phyloP scores from a whole-genome alignment of 2,888 invertebrate genomes.

The Stomorhina lunata region DNA sequence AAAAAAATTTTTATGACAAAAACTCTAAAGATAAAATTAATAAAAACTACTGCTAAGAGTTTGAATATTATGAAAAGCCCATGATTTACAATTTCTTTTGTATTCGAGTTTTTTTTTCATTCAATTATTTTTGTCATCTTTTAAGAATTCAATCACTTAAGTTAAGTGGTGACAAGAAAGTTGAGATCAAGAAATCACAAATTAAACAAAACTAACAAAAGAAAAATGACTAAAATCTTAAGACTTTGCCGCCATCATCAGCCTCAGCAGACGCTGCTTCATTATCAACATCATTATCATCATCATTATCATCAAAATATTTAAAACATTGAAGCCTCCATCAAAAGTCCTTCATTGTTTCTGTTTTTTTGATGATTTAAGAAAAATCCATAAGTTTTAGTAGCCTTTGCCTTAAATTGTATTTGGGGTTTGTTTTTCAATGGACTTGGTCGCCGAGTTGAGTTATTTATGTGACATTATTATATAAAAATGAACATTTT shows the following conservation, averaged over 20 bases:
- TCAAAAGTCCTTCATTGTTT: slow-evolving; percentile 59
- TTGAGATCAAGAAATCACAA: slow-evolving; percentile 15
- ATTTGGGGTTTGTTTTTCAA: slow-evolving; percentile 33
- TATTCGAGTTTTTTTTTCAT: neutral
- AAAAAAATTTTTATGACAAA: neutral
- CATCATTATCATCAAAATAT: slow-evolving; percentile 42
- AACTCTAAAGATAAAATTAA: neutral
- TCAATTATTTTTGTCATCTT: neutral
- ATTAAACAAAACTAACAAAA: neutral
- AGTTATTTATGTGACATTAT: slow-evolving; percentile 64
- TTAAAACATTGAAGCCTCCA: slow-evolving; percentile 46
- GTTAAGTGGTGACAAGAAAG: slow-evolving; percentile 58
- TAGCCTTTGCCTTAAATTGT: neutral
- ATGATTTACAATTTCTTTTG: neutral
- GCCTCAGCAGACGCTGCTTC: neutral
- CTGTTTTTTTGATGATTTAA: neutral
- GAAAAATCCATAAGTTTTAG: neutral
- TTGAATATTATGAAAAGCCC: neutral
- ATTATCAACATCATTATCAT: slow-evolving; percentile 19
- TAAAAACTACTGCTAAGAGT: neutral
- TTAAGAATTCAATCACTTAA: slow-evolving; percentile 60
- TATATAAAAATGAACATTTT: slow-evolving; percentile 64
- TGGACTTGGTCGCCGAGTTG: slow-evolving; percentile 42
- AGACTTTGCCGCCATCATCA: slow-evolving; percentile 50
- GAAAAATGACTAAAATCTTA: slow-evolving; percentile 31